Evolutionary conservation across 92 coral and sea anemone species (phyloP).

Genomic region (Porites lobata): DNA sequence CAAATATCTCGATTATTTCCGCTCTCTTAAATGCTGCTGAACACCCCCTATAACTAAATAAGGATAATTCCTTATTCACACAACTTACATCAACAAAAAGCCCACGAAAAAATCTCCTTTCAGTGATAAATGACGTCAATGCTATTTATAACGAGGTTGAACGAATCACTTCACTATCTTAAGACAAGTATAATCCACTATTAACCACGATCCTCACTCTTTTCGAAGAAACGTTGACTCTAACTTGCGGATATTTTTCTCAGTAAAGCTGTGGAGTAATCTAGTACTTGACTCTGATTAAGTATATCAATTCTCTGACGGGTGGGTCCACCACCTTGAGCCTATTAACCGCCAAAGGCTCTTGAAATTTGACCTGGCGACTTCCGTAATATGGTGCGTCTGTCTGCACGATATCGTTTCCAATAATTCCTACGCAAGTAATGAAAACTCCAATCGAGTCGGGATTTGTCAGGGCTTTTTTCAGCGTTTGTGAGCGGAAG

Average conservation of each 20-base stretch:
- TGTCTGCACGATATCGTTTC: conserved; percentile 3
- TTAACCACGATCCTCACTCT: background rate
- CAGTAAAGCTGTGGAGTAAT: background rate
- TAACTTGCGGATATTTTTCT: background rate
- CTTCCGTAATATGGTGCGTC: conserved; percentile 18
- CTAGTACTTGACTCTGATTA: background rate
- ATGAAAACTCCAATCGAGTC: background rate
- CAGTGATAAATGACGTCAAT: background rate
- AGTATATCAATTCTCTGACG: background rate
- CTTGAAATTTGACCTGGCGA: conserved; percentile 26
- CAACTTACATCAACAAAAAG: background rate
- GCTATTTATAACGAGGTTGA: background rate
- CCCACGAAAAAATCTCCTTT: background rate
- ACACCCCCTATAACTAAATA: conserved; percentile 20
- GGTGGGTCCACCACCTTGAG: conserved; percentile 10
- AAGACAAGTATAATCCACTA: background rate
- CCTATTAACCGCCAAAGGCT: background rate
- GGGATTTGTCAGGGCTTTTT: background rate
- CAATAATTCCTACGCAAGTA: background rate
- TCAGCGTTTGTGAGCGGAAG: background rate
- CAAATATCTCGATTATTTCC: conserved; percentile 15
- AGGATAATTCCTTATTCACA: background rate
- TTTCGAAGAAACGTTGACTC: background rate
- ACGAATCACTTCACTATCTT: background rate
- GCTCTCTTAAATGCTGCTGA: background rate